phyloP scores from a whole-genome alignment of 1,140 invertebrate genomes.

The Pogonomyrmex californicus region DNA sequence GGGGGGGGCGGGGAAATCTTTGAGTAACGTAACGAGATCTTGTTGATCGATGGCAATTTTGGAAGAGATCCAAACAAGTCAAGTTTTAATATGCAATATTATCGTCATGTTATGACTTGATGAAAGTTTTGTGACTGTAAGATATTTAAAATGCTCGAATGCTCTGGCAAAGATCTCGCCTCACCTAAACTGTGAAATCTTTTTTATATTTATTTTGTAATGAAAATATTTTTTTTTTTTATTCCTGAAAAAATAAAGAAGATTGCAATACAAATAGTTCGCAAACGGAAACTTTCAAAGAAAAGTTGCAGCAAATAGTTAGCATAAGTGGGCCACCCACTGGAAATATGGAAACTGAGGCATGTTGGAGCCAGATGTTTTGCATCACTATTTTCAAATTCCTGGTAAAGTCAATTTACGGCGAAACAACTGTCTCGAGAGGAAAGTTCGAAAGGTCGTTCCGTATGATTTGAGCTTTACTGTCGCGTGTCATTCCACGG shows the following conservation, averaged over 20 bases:
- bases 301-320: background rate
- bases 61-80: too few relatives aligned
- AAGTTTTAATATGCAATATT: background rate
- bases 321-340: background rate
- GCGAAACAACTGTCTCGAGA: background rate
- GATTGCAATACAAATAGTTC: background rate
- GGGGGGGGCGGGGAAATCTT: background rate
- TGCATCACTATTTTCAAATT: background rate
- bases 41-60: background rate
- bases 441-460: constrained; percentile 26
- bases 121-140: too few relatives aligned
- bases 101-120: background rate
- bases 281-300: background rate
- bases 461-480: constrained; percentile 35
- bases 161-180: too few relatives aligned
- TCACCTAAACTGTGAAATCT: background rate
- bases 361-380: background rate
- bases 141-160: background rate
- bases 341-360: background rate
- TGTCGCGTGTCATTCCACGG: constrained; percentile 17
- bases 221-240: background rate
- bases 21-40: background rate
- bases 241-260: background rate
- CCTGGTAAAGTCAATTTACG: constrained; percentile 7
- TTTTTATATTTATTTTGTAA: background rate